Evolutionary conservation across 1,140 invertebrate genomes (phyloP).

Genomic region (Melanaphis sacchari): DNA sequence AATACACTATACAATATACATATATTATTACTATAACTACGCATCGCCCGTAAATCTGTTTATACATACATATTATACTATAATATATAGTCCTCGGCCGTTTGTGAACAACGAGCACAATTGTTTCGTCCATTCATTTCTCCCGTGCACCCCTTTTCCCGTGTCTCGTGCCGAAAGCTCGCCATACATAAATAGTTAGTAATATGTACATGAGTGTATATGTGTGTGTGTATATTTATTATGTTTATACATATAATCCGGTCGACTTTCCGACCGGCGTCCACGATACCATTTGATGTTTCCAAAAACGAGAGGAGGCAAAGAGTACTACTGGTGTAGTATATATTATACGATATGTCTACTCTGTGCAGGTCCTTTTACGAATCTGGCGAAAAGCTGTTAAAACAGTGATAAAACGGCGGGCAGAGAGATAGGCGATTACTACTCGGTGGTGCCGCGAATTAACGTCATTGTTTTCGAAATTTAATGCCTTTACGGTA

Average conservation of each 20-base stretch:
- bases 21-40: background rate
- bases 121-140: conserved; percentile 22
- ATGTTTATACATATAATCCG: background rate
- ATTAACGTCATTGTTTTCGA: conserved; percentile 56
- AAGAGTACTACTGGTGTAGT: background rate
- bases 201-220: background rate
- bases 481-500: conserved; percentile 43
- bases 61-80: background rate
- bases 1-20: background rate
- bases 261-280: background rate
- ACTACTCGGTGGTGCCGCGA: background rate
- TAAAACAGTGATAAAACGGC: conserved; percentile 53
- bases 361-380: background rate
- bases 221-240: background rate
- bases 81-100: background rate
- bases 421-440: conserved; percentile 10
- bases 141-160: background rate
- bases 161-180: background rate
- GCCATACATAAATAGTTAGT: background rate
- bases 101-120: background rate
- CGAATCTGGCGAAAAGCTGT: conserved; percentile 38
- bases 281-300: background rate
- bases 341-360: background rate
- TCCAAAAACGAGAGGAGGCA: background rate
- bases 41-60: background rate